Percentiles rank a stretch among this genome's conserved stretches.
Evolutionary conservation across 2,113 vertebrate genomes (phyloP).

Genomic region (Cololabis saira): DNA sequence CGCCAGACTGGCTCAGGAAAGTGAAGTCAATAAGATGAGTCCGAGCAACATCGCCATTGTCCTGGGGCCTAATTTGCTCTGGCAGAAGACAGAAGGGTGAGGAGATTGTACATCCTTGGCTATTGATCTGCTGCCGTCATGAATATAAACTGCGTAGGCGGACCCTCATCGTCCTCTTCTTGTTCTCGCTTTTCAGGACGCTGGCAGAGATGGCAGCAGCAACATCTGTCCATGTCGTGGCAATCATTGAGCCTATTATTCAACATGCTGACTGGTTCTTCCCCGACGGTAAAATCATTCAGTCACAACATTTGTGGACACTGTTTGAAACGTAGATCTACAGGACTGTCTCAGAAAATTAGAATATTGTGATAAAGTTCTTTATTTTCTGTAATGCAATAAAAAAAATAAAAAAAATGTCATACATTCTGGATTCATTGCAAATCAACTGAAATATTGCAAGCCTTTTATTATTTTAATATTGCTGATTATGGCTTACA

Average conservation of each 20-base stretch:
- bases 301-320: neutral
- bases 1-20: slow-evolving; percentile 92
- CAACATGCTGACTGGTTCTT: slow-evolving; percentile 98
- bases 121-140: neutral
- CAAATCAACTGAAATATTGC: too few relatives aligned
- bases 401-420: too few relatives aligned
- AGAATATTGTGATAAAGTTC: too few relatives aligned
- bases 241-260: slow-evolving; percentile 95
- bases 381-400: too few relatives aligned
- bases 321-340: neutral
- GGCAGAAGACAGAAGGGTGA: slow-evolving; percentile 96
- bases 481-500: too few relatives aligned
- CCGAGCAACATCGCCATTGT: slow-evolving; percentile 96
- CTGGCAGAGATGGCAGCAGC: slow-evolving; percentile 97
- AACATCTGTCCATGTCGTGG: slow-evolving; percentile 93
- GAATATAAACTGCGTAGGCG: neutral
- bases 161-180: neutral
- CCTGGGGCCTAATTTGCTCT: slow-evolving; percentile 94
- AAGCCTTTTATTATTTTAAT: too few relatives aligned
- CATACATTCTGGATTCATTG: too few relatives aligned
- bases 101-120: slow-evolving; percentile 8
- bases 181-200: slow-evolving; percentile 75
- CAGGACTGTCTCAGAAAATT: too few relatives aligned
- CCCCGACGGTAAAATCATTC: slow-evolving; percentile 85
- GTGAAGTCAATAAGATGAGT: slow-evolving; percentile 96